Evolutionary conservation across 1,140 invertebrate species (phyloP), one percentile per base, ranked within the genome.

Genomic region (Aphelenchoides besseyi): DNA sequence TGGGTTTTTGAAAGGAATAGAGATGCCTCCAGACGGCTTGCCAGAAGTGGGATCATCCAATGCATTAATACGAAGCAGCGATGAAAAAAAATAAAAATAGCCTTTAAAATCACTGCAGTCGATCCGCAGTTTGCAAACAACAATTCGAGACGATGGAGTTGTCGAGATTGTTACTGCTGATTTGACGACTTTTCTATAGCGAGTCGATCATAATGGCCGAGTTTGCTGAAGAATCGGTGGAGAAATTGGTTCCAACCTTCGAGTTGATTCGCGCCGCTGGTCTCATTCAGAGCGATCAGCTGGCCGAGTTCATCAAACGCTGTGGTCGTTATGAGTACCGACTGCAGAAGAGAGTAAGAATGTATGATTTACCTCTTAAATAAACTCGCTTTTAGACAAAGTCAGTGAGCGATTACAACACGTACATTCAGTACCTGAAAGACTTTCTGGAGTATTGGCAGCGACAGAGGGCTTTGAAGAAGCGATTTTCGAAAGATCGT

Each of bases 251-350:
- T 8, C 74, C 74, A 18, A 54, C 74, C 5, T 75, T 74, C 71
- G 74, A 75, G 48, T 66, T 74, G 29, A 37, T 75, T 18, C n/a
- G 70, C 35, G 64, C 8, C 48, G 53, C 52, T 5, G 29, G 75
- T 23, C 29, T 75, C 2, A n/a, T 75, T 16, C n/a, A 35, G 16
- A 8, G 3, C 8, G 55, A 73, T 9, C 74, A 75, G 35, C 30
- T 75, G 0, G 30, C 2, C 59, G 32, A 32, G 8, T 41, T 75
- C 29, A 54, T 75, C 32, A 74, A 78, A 32, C 70, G 52, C 26
- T 75, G 74, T 55, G n/a, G 74, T 9, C 52, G 74, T 18, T 78
- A 69, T 33, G 74, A 75, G 36, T 75, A 75, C 35, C 70, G 74
- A 5, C 28, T 62, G 18, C 70, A 77, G n/a, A 75, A 75, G 52